phyloP scores from a whole-genome alignment of 1,140 invertebrate genomes.

The Coelopa frigida region DNA sequence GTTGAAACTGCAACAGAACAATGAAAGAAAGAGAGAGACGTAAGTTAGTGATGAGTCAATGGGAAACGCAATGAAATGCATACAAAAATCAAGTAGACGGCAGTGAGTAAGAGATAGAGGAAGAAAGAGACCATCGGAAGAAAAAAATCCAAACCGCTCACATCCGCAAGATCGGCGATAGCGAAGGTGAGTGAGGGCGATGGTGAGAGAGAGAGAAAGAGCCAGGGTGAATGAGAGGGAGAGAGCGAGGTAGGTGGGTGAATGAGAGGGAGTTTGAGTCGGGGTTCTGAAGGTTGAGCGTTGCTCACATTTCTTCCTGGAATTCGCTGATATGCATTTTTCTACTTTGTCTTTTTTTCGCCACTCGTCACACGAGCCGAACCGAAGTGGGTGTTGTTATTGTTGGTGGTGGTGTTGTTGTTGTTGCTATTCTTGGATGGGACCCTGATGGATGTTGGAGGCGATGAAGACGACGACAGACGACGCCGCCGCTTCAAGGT shows the following conservation, averaged over 20 bases:
- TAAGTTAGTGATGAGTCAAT: not conserved
- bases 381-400: not conserved
- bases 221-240: not conserved
- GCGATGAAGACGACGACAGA: not conserved
- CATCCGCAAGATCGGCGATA: too few species aligned
- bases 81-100: not conserved
- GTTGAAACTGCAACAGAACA: conserved; percentile 10
- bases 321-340: too few species aligned
- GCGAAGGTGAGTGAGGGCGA: not conserved
- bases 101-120: not conserved
- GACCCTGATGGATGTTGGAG: not conserved
- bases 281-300: too few species aligned
- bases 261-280: not conserved
- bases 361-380: not conserved
- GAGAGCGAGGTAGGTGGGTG: not conserved
- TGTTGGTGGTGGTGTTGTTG: too few species aligned
- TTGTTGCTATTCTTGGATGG: too few species aligned
- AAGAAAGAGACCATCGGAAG: not conserved
- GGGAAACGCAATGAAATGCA: not conserved
- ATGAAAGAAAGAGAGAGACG: conserved; percentile 7
- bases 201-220: not conserved
- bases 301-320: too few species aligned
- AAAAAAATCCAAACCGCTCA: too few species aligned
- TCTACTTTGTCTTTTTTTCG: too few species aligned
- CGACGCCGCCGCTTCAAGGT: not conserved